These are phyloP conservation scores for Ameiurus melas DNA, from an alignment of 2,113 vertebrate species.

Conservation along the genomic window DNA sequence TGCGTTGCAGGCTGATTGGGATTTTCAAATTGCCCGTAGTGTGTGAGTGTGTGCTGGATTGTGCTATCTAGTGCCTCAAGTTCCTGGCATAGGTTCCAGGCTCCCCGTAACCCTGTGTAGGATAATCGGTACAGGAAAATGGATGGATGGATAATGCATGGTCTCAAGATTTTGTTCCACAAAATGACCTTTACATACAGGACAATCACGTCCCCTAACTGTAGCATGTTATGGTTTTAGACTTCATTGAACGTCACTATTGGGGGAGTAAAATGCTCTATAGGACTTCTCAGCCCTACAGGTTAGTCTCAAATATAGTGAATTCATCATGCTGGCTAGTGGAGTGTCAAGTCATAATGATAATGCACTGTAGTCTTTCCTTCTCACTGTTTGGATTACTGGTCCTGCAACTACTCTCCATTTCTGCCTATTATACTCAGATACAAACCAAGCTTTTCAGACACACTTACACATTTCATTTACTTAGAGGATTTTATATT, in stretches of 20 bases:
- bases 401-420: constrained; percentile 29
- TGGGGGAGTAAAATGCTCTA: constrained; percentile 6
- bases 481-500: background rate
- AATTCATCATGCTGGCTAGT: constrained; percentile 44
- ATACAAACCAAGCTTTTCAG: constrained; percentile 15
- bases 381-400: constrained; percentile 37
- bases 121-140: too few relatives aligned
- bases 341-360: constrained; percentile 36
- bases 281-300: constrained; percentile 5
- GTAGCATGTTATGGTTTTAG: constrained; percentile 12
- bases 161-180: background rate
- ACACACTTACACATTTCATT: background rate
- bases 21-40: too few relatives aligned
- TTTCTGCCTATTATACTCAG: constrained; percentile 25
- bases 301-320: constrained; percentile 44
- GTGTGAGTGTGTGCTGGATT: too few relatives aligned
- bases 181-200: background rate
- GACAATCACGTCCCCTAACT: background rate
- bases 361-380: constrained; percentile 35
- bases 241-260: constrained; percentile 23
- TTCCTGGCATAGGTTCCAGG: too few relatives aligned
- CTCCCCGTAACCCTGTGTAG: too few relatives aligned
- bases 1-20: too few relatives aligned
- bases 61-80: too few relatives aligned
- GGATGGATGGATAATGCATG: background rate